These are phyloP conservation scores for Homarus americanus DNA, from an alignment of 1,140 invertebrate genomes.

Conservation along the genomic window DNA sequence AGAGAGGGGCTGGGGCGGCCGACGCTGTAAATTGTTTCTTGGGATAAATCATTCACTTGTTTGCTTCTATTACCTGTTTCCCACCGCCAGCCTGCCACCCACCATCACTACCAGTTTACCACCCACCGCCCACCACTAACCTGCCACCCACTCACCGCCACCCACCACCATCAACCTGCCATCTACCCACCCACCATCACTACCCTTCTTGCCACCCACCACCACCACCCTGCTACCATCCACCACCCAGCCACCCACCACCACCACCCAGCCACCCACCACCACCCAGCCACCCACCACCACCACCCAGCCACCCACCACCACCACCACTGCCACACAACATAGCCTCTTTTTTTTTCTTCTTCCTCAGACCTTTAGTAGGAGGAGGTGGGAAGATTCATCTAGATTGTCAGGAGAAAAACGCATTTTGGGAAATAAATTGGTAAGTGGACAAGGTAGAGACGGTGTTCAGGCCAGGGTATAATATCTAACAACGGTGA, in stretches of 20 bases:
- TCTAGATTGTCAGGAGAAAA: not conserved
- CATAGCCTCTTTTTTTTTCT: not conserved
- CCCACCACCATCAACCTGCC: no score
- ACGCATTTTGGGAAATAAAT: not conserved
- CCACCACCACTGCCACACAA: not conserved
- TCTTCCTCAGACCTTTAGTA: not conserved
- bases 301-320: no score
- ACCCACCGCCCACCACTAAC: not conserved
- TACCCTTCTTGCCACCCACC: not conserved
- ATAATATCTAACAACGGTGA: not conserved
- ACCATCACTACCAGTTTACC: no score
- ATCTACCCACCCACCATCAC: not conserved
- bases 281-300: not conserved
- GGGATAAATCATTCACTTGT: conserved; percentile 62
- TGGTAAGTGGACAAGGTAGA: not conserved
- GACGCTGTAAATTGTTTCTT: conserved; percentile 41
- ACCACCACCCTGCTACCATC: no score
- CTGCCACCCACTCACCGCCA: no score
- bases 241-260: not conserved
- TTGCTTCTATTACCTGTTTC: conserved; percentile 47
- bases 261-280: not conserved
- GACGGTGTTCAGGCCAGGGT: not conserved
- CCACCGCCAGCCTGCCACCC: not conserved
- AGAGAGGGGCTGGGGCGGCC: not conserved
- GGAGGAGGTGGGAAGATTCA: not conserved